Base-by-base conservation (phyloP, 2,888 invertebrate genomes). In the Campopleginae sp. region DNA sequence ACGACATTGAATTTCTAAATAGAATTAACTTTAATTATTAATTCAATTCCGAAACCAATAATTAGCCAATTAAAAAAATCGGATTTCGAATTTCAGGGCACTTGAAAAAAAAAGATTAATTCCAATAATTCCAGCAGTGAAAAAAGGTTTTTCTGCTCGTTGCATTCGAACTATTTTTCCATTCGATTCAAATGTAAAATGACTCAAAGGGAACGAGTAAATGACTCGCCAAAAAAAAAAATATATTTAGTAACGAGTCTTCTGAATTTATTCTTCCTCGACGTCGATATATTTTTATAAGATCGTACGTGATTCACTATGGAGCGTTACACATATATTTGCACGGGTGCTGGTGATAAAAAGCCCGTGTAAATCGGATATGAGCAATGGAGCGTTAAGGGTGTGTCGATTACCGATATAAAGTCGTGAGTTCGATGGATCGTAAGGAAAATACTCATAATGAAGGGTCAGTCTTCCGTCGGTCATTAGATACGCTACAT, bases 381-480 rank as follows among this genome's bases (percentile, higher is more conserved):
- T 77, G 80, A 77, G 82, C 82, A 83, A 80, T 70, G 77, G 58
- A 70, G 33, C 80, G 33, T 70, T 65, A 46, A 83, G 82, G 86
- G 86, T 80, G 86, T 77, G 86, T 82, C 82, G 77, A 83, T 83
- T 85, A 85, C 82, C 82, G 82, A 82, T 79, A 70, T 23, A 78
- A n/a, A 44, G 14, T 68, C 42, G 14, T 33, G 14, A 76, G 61
- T 14, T 48, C 54, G 46, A 76, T 74, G 46, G 51, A 48, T 33
- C 63, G 46, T 33, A 44, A 58, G 77, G 68, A 33, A 7, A 42
- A 33, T 42, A 44, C 65, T 65, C n/a, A 79, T 70, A 70, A 51
- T 38, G 63, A 74, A 65, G 80, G 80, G 61, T 80, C 82, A 78
- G 63, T 80, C 80, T 77, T 80, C 80, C 82, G 80, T 74, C 61